Evolutionary conservation across 2,888 invertebrate genomes (phyloP), one percentile per base, ranked within the genome.

Genomic region (Tanytarsus gracilentus): DNA sequence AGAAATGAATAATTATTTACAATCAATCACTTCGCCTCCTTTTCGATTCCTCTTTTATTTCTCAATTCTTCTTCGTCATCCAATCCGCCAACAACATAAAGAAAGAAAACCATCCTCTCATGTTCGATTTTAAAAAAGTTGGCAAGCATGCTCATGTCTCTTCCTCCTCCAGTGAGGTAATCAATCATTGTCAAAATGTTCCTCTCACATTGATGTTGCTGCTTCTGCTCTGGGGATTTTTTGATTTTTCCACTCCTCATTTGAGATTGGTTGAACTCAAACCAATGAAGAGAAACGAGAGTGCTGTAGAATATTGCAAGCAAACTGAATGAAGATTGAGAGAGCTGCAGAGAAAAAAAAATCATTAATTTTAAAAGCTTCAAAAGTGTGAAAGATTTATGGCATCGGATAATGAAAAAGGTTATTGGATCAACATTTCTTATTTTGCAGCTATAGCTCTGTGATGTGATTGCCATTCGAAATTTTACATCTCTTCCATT

Each of bases 311-410:
- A 30, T 18, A 52, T 21, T 8, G 21, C 29, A 5, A 52, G 52
- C 29, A 23, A 30, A 33, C 9, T 33, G 33, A 33, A 33, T 11
- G 33, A 33, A 11, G 44, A 44, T 23, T 11, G 44, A 23, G 18
- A 1, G 21, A 44, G 9, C 44, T 23, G 44, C 44, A 44, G 6
- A 3, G 18, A 44, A 33, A 33, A 18, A n/a, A 55, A 55, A 39
- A 55, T 55, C 55, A 55, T 55, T 55, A 55, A 55, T 55, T 55
- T 55, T 55, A 55, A 55, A 55, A 55, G 26, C 55, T 55, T 55
- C 55, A 55, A 55, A 55, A 40, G 36, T 55, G 23, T 55, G 55
- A 55, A 40, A 55, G 55, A 55, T 55, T 55, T 55, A 55, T 55
- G 55, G 55, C 26, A 55, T 6, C 40, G 55, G 55, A 55, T 52